Conservation (phyloP, 2,797 vertebrate species). For the Poeciliopsis paucimaculata region DNA sequence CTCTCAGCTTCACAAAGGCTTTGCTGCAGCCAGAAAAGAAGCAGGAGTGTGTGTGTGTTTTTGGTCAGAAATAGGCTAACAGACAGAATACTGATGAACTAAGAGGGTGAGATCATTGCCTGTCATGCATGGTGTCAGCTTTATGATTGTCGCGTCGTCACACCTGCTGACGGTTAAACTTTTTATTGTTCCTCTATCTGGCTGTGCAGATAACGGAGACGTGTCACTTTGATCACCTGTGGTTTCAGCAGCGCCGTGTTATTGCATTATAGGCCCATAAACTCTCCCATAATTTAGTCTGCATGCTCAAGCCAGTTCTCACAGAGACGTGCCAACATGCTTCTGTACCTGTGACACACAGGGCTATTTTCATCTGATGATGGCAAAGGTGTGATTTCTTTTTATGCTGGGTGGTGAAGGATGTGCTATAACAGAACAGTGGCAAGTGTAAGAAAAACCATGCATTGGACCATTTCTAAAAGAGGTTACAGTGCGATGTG, state of each 20-base stretch:
- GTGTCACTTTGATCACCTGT: constrained; percentile 56
- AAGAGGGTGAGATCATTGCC: constrained; percentile 71
- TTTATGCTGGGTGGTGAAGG: constrained; percentile 7
- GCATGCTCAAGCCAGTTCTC: constrained; percentile 41
- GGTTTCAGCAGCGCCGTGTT: constrained; percentile 44
- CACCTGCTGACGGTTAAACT: constrained; percentile 52
- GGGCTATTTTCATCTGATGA: constrained; percentile 51
- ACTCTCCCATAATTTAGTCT: constrained; percentile 26
- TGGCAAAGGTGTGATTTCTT: constrained; percentile 36
- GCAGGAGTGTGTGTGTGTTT: constrained; percentile 30
- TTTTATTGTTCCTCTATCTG: constrained; percentile 58
- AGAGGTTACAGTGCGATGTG: neutral
- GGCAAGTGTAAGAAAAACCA: constrained; percentile 34
- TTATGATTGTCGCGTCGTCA: constrained; percentile 40
- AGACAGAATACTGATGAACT: constrained; percentile 57
- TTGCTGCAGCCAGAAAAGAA: constrained; percentile 59
- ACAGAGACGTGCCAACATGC: constrained; percentile 32
- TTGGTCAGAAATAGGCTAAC: constrained; percentile 57
- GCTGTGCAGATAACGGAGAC: constrained; percentile 31
- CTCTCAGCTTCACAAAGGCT: constrained; percentile 75
- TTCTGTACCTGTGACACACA: constrained; percentile 49
- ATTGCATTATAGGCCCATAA: constrained; percentile 41
- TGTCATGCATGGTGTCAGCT: constrained; percentile 28
- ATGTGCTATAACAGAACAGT: constrained; percentile 20
- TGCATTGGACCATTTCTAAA: neutral